Evolutionary conservation across 2,797 vertebrate species (phyloP).

Genomic region (Parauchenoglanis punctatus): DNA sequence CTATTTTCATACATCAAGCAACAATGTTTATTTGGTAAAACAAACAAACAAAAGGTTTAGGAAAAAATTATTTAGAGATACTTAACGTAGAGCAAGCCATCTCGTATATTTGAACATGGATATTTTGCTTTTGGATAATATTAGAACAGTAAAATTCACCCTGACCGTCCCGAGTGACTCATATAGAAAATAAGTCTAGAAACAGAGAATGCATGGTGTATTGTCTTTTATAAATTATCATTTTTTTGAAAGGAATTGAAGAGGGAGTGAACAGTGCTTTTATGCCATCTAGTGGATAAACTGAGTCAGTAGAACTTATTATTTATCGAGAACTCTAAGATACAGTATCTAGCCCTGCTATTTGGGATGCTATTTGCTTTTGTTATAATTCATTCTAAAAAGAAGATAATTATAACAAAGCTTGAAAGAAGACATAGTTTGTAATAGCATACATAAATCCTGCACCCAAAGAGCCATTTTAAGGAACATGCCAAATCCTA

Average conservation of each 20-base stretch:
- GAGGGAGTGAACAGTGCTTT: not conserved
- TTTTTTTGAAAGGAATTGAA: not conserved
- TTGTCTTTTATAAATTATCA: not conserved
- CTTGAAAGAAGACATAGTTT: not conserved
- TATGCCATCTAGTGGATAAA: conserved; percentile 26
- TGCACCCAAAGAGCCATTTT: not conserved
- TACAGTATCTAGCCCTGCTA: not conserved
- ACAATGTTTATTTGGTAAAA: not conserved
- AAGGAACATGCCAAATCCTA: not conserved
- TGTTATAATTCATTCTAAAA: not conserved
- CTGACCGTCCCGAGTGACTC: not conserved
- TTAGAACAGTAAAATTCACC: not conserved
- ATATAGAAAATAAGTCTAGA: not conserved
- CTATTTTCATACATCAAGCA: not conserved
- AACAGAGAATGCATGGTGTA: not conserved
- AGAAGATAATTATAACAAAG: not conserved
- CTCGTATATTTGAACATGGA: not conserved
- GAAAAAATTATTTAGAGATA: not conserved
- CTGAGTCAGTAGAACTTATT: not conserved
- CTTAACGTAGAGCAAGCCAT: not conserved
- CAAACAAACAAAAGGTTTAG: not conserved
- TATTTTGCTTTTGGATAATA: not conserved
- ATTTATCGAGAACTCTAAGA: not conserved
- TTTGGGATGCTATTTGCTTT: not conserved
- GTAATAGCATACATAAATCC: not conserved